phyloP scores from a whole-genome alignment of 2,888 invertebrate species.

The Furcula furcula region DNA sequence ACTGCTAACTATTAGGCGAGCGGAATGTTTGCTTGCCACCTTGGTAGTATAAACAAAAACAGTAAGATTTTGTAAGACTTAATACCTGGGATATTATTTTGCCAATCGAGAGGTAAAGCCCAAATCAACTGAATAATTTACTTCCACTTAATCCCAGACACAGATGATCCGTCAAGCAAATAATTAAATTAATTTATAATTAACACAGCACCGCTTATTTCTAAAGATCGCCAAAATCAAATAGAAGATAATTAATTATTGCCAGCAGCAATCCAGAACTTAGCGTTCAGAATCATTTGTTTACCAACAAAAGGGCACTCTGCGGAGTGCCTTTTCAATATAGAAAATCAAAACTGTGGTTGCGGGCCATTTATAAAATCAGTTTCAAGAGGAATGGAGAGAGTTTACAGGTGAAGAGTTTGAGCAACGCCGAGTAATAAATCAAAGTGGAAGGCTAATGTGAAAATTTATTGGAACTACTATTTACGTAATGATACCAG shows the following conservation, averaged over 20 bases:
- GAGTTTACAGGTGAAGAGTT: background rate
- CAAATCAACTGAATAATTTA: too few species aligned
- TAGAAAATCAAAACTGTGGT: slow-evolving; percentile 46
- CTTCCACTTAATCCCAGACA: slow-evolving; percentile 1
- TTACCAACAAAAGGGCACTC: slow-evolving; percentile 42
- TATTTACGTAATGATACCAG: too few species aligned
- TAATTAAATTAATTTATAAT: slow-evolving; percentile 1
- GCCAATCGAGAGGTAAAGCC: too few species aligned
- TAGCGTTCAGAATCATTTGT: slow-evolving; percentile 22
- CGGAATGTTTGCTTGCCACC: too few species aligned
- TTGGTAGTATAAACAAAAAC: too few species aligned
- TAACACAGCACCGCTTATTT: slow-evolving; percentile 1
- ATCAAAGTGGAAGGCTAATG: too few species aligned
- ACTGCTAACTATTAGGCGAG: too few species aligned
- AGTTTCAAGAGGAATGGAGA: slow-evolving; percentile 11
- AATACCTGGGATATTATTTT: too few species aligned
- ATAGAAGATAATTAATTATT: slow-evolving; percentile 46
- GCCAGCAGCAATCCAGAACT: slow-evolving; percentile 28
- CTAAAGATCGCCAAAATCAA: slow-evolving; percentile 9
- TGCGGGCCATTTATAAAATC: slow-evolving; percentile 47
- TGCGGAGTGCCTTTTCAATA: slow-evolving; percentile 48
- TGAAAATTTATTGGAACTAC: too few species aligned
- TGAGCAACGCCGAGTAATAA: background rate
- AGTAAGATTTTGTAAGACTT: too few species aligned
- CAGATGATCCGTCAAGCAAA: too few species aligned